Evolutionary conservation across 2,888 invertebrate species (phyloP), one percentile per base, ranked within the genome.

Genomic region (Tinea semifulvella): DNA sequence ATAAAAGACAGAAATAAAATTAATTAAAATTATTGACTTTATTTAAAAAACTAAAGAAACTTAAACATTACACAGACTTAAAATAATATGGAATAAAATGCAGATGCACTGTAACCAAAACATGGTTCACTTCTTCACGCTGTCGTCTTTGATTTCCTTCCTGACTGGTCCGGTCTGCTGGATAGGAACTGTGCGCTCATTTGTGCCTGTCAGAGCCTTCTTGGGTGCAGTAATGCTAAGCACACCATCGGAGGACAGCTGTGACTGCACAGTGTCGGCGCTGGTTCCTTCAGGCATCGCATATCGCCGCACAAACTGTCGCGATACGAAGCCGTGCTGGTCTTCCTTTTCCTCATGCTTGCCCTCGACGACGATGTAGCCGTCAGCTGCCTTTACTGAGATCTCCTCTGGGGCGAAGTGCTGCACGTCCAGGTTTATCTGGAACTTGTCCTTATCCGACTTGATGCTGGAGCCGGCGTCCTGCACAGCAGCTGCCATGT

Each of bases 261-360:
- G 85, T 0, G 91, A 91, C 38, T 85, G 84, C 0, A 93, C 88
- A 10, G 84, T 80, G 42, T 86, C 86, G 0, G 89, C 76, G 49
- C 87, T 84, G 48, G 89, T 89, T 1, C 87, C 89, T 51, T 88
- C 85, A 0, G 93, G 92, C 47, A 93, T 62, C n/a, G 85, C 71
- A 58, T 92, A 93, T 40, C 89, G 85, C 1, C 93, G 84, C 1
- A 88, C 84, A 53, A 93, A 90, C 53, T 92, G 89, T 17, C 90
- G 82, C 1, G 90, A 87, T 44, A 92, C 85, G 51, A 77, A 88
- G 0, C 92, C 91, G 54, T 90, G 88, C 19, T 88, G 85, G 55
- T 91, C 91, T 49, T 87, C 85, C 56, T 87, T 88, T 61, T 92
- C 91, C 54, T 90, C 90, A 55, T 93, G 92, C 58, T 88, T 91